These are phyloP conservation scores for Nomada fabriciana DNA, from an alignment of 2,888 invertebrate genomes.

Conservation along the genomic window DNA sequence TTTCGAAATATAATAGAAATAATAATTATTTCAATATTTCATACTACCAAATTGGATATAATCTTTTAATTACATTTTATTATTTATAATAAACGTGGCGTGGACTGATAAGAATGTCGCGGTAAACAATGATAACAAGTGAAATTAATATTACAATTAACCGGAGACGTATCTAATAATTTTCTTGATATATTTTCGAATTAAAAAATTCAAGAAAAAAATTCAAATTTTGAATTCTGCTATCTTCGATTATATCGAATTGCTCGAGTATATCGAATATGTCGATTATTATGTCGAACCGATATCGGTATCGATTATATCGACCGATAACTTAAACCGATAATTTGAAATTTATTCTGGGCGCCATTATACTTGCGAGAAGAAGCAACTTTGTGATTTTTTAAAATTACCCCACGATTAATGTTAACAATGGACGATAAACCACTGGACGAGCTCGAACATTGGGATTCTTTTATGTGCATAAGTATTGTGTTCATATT, in stretches of 20 bases:
- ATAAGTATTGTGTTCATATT: conserved; percentile 19
- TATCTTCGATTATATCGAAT: neutral
- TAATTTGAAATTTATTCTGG: neutral
- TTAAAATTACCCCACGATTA: conserved; percentile 28
- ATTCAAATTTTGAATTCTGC: neutral
- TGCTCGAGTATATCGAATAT: neutral
- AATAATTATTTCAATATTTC: conserved; percentile 11
- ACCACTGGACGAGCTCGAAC: neutral
- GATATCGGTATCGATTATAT: neutral
- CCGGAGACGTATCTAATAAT: neutral
- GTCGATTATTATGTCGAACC: neutral
- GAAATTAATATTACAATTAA: conserved; percentile 9
- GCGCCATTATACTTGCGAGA: neutral
- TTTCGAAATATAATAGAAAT: neutral
- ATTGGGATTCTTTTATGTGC: conserved; percentile 1
- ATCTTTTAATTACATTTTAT: conserved; percentile 5
- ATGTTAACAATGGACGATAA: conserved; percentile 11
- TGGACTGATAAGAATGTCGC: conserved; percentile 14
- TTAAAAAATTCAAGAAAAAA: neutral
- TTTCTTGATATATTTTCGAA: neutral
- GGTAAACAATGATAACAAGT: conserved; percentile 12
- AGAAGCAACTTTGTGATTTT: conserved; percentile 2
- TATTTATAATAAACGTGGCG: conserved; percentile 22
- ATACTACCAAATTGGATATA: neutral
- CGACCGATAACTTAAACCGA: neutral